Evolutionary conservation across 1,140 invertebrate species (phyloP).

Genomic region (Drosophila funebris): DNA sequence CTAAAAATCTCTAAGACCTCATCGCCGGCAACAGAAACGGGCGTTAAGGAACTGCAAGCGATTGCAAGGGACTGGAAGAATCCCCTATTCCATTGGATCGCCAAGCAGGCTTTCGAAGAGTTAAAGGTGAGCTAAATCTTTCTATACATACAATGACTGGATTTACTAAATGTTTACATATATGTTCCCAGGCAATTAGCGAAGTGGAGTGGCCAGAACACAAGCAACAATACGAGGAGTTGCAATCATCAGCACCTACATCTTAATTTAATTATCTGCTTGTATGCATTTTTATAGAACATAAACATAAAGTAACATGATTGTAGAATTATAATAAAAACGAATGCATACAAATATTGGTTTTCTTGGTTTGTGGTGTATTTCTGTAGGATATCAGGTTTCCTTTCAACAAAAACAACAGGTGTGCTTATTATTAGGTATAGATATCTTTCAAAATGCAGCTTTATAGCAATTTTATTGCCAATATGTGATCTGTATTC

Average conservation of each 20-base stretch:
- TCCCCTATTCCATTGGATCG: conserved; percentile 63
- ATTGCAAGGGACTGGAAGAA: conserved; percentile 59
- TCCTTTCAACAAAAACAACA: neutral
- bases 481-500: too few species aligned
- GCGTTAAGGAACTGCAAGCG: conserved; percentile 48
- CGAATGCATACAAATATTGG: conserved; percentile 29
- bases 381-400: neutral
- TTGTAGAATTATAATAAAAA: conserved; percentile 35
- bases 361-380: too few species aligned
- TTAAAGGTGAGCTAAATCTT: conserved; percentile 65
- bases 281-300: conserved; percentile 35
- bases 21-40: conserved; percentile 24
- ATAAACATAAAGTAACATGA: conserved; percentile 13
- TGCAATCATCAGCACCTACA: conserved; percentile 20
- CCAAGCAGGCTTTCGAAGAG: conserved; percentile 67
- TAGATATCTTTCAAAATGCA: conserved; percentile 4
- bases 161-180: neutral
- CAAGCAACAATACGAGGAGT: conserved; percentile 15
- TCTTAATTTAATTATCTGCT: conserved; percentile 14
- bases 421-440: neutral
- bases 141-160: neutral
- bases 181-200: conserved; percentile 57
- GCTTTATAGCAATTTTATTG: conserved; percentile 51
- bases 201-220: conserved; percentile 65
- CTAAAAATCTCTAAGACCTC: conserved; percentile 38